Percentiles rank a stretch among this genome's conserved stretches.
Conservation (phyloP, 1,140 invertebrate genomes). For the Neelides sp. region DNA sequence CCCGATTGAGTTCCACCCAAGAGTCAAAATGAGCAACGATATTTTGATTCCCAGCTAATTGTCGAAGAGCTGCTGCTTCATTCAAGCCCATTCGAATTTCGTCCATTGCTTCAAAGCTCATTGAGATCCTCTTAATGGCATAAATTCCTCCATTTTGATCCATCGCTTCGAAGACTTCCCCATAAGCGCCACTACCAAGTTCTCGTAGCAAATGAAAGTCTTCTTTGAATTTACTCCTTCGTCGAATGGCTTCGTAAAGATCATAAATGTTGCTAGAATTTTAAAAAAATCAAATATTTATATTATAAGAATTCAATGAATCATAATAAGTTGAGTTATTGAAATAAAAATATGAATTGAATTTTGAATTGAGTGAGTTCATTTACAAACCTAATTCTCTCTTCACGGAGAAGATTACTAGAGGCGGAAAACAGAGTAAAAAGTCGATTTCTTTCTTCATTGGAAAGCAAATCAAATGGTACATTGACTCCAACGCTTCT, state of each 20-base stretch:
- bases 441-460: constrained; percentile 9
- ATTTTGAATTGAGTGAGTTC: neutral
- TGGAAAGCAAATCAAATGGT: constrained; percentile 14
- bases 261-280: constrained; percentile 19
- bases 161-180: constrained; percentile 12
- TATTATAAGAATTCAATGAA: neutral
- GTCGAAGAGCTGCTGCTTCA: constrained; percentile 20
- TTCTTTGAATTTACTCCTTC: constrained; percentile 17
- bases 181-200: constrained; percentile 22
- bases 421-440: constrained; percentile 17
- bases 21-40: constrained; percentile 22
- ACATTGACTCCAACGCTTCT: constrained; percentile 11
- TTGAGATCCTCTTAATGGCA: constrained; percentile 24
- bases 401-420: constrained; percentile 13
- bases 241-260: constrained; percentile 21
- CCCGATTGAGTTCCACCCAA: constrained; percentile 27
- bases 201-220: constrained; percentile 6
- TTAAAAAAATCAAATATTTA: neutral
- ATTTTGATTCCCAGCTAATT: constrained; percentile 13
- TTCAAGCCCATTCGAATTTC: constrained; percentile 22
- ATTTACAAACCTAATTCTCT: constrained; percentile 11
- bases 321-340: neutral
- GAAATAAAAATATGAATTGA: neutral
- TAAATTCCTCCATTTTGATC: neutral
- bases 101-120: constrained; percentile 12